Conservation (phyloP, 2,113 vertebrate genomes). For the Nipponia nippon region DNA sequence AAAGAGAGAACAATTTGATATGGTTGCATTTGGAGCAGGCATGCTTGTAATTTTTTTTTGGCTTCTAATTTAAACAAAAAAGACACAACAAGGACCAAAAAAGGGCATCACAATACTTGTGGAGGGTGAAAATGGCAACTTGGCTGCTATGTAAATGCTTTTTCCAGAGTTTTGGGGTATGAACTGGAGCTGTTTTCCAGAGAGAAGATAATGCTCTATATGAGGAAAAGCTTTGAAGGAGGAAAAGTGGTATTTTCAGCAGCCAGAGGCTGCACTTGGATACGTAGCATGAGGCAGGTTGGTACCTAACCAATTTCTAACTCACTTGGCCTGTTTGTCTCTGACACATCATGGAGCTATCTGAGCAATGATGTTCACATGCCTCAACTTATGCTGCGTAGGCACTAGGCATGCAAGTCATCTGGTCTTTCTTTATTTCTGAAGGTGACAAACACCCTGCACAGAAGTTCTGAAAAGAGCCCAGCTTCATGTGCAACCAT, state of each 20-base stretch:
- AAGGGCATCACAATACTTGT: background rate
- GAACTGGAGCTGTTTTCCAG: background rate
- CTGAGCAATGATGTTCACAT: background rate
- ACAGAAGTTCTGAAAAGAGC: background rate
- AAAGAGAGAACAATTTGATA: background rate
- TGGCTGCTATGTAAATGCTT: background rate
- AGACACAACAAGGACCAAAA: background rate
- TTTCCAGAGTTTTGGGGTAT: background rate
- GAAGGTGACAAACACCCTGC: background rate
- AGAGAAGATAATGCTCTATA: background rate
- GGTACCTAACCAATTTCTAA: background rate
- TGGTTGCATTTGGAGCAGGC: background rate
- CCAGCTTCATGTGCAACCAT: background rate
- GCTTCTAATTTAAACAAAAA: background rate
- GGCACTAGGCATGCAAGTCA: rapidly evolving
- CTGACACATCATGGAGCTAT: background rate
- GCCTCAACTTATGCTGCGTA: background rate
- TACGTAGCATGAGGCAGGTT: background rate
- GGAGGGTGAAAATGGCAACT: background rate
- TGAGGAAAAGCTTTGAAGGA: background rate
- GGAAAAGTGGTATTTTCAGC: background rate
- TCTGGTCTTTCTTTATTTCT: background rate
- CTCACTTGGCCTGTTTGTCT: background rate
- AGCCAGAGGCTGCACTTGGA: background rate
- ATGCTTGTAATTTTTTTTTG: background rate